Evolutionary conservation across 2,888 invertebrate genomes (phyloP).

Genomic region (Adelphocoris suturalis): DNA sequence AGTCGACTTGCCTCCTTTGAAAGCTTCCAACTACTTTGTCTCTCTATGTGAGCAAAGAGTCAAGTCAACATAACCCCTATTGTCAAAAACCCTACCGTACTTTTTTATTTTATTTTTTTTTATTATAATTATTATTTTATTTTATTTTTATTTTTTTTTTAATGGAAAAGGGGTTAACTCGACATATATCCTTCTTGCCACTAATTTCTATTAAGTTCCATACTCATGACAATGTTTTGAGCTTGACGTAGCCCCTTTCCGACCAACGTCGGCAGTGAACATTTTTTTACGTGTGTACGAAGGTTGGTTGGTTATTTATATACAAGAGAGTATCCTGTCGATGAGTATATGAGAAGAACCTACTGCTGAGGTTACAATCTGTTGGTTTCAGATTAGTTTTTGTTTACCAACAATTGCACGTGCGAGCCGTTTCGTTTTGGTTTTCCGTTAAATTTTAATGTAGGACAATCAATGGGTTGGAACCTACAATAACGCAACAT

Average conservation of each 20-base stretch:
- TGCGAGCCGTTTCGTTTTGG: no score
- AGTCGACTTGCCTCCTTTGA: neutral
- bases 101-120: no score
- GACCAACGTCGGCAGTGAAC: neutral
- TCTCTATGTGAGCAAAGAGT: neutral
- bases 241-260: constrained; percentile 1
- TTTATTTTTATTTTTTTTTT: no score
- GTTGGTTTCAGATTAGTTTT: no score
- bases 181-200: neutral
- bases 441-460: no score
- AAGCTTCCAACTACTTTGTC: neutral
- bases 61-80: constrained; percentile 32
- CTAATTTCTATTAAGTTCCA: neutral
- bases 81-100: constrained; percentile 7
- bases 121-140: no score
- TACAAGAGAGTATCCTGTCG: no score
- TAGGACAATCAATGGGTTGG: no score
- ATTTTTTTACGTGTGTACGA: neutral
- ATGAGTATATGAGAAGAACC: neutral
- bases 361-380: no score
- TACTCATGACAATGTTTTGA: constrained; percentile 1
- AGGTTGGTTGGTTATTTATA: no score
- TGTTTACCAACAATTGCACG: no score
- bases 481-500: no score
- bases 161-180: neutral